Evolutionary conservation across 2,113 vertebrate species (phyloP), one percentile per base, ranked within the genome.

Genomic region (Rhinoptilus africanus): DNA sequence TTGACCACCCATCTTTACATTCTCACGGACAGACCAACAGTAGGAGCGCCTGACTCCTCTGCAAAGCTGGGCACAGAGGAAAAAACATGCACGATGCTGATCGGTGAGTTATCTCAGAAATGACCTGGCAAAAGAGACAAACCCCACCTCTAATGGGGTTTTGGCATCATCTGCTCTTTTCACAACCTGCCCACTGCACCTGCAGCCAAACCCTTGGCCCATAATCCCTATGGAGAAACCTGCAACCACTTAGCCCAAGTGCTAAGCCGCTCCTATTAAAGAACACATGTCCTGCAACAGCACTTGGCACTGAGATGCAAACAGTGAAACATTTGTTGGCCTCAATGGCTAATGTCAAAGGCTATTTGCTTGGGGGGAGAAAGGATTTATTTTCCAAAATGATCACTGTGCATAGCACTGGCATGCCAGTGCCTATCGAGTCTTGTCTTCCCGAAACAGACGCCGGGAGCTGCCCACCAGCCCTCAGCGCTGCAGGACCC

Each of bases 371-470:
- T 15, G 43, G 85, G 28, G 34, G 59, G 34, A 69, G 26, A 54
- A 57, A 71, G 20, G 37, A 88, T 81, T 88, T 60, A 6, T 47
- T 79, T 77, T 20, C 43, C 8, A 2, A 54, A 50, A 57, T 0
- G 0, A 43, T 41, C 37, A 13, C 71, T 26, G 35, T 5, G 35
- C 8, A 3, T 13, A 24, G 51, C 24, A 73, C 54, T n/a, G 28
- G 51, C 3, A 2, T 17, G 22, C 53, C 15, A 2, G 13, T 20
- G 43, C 71, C 66, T 50, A 47, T 4, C 0, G 0, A 73, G n/a
- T 17, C 34, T 8, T 11, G 20, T 24, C 67, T 28, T 45, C 63
- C 53, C 12, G 14, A 6, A 80, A 21, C 10, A 45, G 22, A n/a
- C 4, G 7, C 26, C 1, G 0, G 50, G 57, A 78, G 57, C 53